phyloP scores from a whole-genome alignment of 2,888 invertebrate species.

The Campoplex nolae region DNA sequence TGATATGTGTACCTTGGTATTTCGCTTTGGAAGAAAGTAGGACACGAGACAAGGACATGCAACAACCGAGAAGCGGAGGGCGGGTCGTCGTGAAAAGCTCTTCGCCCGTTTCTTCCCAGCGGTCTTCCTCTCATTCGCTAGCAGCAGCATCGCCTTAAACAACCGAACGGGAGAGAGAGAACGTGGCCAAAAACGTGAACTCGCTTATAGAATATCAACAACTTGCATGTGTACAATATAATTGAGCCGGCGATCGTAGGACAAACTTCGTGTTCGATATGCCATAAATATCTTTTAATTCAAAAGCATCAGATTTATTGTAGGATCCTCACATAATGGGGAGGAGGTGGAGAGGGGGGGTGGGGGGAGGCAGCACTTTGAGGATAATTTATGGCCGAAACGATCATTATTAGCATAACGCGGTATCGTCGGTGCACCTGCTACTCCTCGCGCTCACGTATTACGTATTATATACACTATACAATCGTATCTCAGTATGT shows the following conservation, averaged over 20 bases:
- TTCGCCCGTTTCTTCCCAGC: not conserved
- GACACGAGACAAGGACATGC: constrained; percentile 43
- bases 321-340: constrained; percentile 41
- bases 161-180: not conserved
- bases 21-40: constrained; percentile 42
- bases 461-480: constrained; percentile 44
- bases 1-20: constrained; percentile 51
- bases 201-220: not conserved
- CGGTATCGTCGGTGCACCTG: constrained; percentile 58
- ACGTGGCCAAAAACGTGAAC: constrained; percentile 21
- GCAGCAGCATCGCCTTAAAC: not conserved
- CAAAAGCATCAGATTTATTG: constrained; percentile 55
- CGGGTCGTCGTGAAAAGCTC: constrained; percentile 33
- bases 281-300: constrained; percentile 54
- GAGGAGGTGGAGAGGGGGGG: no score
- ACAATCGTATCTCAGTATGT: no score
- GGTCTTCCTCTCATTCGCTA: not conserved
- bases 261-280: not conserved
- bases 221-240: constrained; percentile 19
- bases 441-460: constrained; percentile 43
- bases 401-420: constrained; percentile 62
- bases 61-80: constrained; percentile 27
- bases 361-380: constrained; percentile 8
- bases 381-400: constrained; percentile 55
- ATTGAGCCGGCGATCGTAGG: constrained; percentile 19